phyloP scores from a whole-genome alignment of 64 coral and sea anemone species.

The Montipora cactus region DNA sequence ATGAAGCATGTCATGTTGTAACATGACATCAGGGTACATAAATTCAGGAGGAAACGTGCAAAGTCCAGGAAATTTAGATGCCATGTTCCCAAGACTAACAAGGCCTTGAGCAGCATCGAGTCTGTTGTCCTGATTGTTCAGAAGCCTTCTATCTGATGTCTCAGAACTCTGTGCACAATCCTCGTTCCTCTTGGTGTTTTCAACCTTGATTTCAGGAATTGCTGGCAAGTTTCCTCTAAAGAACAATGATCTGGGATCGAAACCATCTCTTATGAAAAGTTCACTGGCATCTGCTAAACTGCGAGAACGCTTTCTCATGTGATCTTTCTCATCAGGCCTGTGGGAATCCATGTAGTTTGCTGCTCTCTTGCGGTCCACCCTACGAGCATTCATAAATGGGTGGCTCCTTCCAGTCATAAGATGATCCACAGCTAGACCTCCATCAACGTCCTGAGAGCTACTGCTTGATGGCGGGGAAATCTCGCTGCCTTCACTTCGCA shows the following conservation, averaged over 20 bases:
- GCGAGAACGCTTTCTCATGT: constrained; percentile 55
- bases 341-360: constrained; percentile 25
- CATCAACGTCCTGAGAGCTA: constrained; percentile 71
- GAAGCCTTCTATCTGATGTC: constrained; percentile 37
- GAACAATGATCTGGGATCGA: constrained; percentile 47
- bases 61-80: constrained; percentile 74
- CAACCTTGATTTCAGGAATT: constrained; percentile 67
- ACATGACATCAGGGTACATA: constrained; percentile 93
- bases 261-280: constrained; percentile 25
- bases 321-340: constrained; percentile 28
- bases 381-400: constrained; percentile 47
- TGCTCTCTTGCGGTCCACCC: constrained; percentile 25
- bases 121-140: constrained; percentile 78
- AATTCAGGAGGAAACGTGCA: constrained; percentile 85
- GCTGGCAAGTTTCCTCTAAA: constrained; percentile 36
- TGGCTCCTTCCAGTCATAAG: constrained; percentile 44
- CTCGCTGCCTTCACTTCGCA: constrained; percentile 89
- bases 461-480: constrained; percentile 62
- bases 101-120: constrained; percentile 90
- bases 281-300: constrained; percentile 75
- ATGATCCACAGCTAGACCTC: constrained; percentile 47
- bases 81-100: constrained; percentile 85
- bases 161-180: constrained; percentile 15
- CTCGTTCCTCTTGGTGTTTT: constrained; percentile 32
- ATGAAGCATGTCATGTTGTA: constrained; percentile 76